Base-by-base conservation (phyloP, 2,797 vertebrate genomes). In the Helarctos malayanus region DNA sequence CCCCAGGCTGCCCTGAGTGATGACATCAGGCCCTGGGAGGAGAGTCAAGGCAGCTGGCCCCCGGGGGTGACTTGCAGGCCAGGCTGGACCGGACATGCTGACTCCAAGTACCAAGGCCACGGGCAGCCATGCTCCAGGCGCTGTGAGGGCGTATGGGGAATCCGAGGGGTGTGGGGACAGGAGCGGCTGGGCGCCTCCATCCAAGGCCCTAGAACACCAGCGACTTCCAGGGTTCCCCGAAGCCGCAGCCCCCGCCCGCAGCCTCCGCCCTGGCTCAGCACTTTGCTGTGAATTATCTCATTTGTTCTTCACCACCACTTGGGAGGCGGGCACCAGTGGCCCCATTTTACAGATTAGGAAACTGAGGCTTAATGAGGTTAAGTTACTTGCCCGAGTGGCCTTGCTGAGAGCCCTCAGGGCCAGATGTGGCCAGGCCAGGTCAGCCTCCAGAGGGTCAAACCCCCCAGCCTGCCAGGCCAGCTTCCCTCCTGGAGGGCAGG, bases 161-260 rank as follows among this genome's bases (percentile, higher is more conserved):
- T 14, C 79, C 1, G 73, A 96, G 89, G 54, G 79, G 18, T 54
- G 16, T 5, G 97, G 89, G 97, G 97, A 93, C 91, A 90, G 94
- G 96, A 84, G 93, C 15, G 11, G 47, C 35, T 14, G 5, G 52
- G 61, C 0, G 4, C 47, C 25, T 19, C 59, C 32, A 11, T 29
- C 15, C 97, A 65, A 86, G 96, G 87, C 94, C 86, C 97, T 97
- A 86, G 97, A 97, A 97, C 97, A 94, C 95, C 92, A 13, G 49
- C 14, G 49, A 71, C 45, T 47, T 32, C 19, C 0, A 11, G 90
- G 59, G 27, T 7, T 27, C 13, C 27, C 59, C 12, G 2, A 29
- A 61, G 59, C 25, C 21, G 45, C 9, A 5, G 65, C 45, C 38
- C 23, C 19, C 11, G 41, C 41, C 41, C 41, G 41, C 41, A 41